Conservation (phyloP, 2,888 invertebrate species). For the Mimachlamys varia region DNA sequence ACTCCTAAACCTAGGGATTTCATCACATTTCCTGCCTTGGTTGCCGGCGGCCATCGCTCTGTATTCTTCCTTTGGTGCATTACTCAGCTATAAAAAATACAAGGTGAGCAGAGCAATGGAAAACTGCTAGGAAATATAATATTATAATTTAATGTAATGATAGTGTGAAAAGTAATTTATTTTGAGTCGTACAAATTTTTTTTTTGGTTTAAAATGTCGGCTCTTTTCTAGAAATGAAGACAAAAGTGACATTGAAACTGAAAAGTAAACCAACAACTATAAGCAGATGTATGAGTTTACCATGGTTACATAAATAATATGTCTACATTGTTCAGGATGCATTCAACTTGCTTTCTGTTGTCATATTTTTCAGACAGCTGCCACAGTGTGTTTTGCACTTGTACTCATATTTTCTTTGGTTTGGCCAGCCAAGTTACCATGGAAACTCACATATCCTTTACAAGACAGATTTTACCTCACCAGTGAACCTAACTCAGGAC, state of each 20-base stretch:
- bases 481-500: too few species aligned
- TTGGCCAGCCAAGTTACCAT: conserved; percentile 63
- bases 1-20: conserved; percentile 67
- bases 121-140: too few species aligned
- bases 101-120: conserved; percentile 55
- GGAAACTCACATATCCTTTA: conserved; percentile 72
- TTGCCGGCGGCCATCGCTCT: conserved; percentile 71
- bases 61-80: conserved; percentile 69
- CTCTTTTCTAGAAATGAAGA: too few species aligned
- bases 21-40: conserved; percentile 74
- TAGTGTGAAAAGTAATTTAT: too few species aligned
- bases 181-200: too few species aligned
- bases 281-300: too few species aligned
- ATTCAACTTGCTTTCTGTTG: neutral
- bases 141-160: too few species aligned
- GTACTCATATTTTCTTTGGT: conserved; percentile 54
- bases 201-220: too few species aligned
- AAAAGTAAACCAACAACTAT: too few species aligned
- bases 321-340: too few species aligned
- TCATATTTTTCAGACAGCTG: conserved; percentile 36
- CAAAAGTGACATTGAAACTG: too few species aligned
- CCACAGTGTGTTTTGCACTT: conserved; percentile 50
- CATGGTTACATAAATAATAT: too few species aligned
- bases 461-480: neutral
- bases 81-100: conserved; percentile 69